A percentile compares a stretch with the other conserved stretches of the same genome.
Evolutionary conservation across 2,888 invertebrate genomes (phyloP).

Genomic region (Leptinotarsa haldemani): DNA sequence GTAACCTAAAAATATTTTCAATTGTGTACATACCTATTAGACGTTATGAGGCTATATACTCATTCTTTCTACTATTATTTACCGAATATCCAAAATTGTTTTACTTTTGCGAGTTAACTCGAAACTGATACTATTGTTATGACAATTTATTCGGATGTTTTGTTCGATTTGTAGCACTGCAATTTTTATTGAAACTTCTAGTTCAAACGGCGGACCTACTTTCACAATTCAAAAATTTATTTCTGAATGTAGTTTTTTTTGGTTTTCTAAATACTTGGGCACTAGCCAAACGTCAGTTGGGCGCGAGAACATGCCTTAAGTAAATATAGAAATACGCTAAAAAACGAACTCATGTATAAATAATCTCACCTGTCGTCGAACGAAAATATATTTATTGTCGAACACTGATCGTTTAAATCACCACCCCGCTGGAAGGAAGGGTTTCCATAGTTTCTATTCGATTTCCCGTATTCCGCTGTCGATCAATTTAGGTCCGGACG

Average conservation of each 20-base stretch:
- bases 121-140: no score
- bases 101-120: no score
- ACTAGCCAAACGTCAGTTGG: not conserved
- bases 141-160: no score
- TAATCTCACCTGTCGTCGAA: conserved; percentile 14
- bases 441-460: not conserved
- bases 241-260: not conserved
- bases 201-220: no score
- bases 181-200: no score
- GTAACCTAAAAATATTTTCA: no score
- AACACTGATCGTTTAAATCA: conserved; percentile 46
- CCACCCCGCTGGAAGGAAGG: conserved; percentile 1
- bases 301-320: not conserved
- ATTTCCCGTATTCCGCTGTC: not conserved
- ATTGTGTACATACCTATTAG: no score
- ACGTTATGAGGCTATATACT: no score
- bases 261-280: not conserved
- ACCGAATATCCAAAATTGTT: no score
- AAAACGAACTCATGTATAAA: conserved; percentile 14
- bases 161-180: no score
- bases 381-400: conserved; percentile 30
- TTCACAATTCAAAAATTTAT: no score
- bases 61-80: no score
- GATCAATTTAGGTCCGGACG: conserved; percentile 9
- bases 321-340: conserved; percentile 23